phyloP scores from a whole-genome alignment of 2,888 invertebrate species.

The Euclidia mi region DNA sequence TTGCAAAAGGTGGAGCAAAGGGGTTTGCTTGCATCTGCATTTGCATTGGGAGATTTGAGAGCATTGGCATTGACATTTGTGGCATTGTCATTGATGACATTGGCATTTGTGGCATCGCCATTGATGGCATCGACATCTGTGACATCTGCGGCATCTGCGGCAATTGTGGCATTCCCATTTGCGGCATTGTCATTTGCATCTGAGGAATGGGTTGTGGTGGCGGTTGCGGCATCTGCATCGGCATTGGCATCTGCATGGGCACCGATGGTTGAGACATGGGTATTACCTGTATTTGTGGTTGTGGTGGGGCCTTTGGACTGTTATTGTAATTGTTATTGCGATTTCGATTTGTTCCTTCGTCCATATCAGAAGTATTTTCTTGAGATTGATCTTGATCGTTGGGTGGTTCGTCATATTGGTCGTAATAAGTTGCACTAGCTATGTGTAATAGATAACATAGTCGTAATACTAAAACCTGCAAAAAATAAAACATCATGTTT shows the following conservation, averaged over 20 bases:
- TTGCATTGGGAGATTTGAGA: not conserved
- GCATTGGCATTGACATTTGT: constrained; percentile 1
- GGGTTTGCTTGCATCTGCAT: not conserved
- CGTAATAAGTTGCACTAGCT: constrained; percentile 25
- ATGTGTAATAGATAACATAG: constrained; percentile 22
- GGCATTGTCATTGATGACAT: not conserved
- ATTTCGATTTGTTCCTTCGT: not conserved
- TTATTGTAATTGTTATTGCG: not conserved
- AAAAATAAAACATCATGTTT: constrained; percentile 6
- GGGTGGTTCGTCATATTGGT: constrained; percentile 1
- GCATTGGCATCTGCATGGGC: not conserved
- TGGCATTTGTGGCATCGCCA: not conserved
- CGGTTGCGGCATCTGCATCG: not conserved
- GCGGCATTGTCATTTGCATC: constrained; percentile 2
- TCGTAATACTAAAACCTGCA: constrained; percentile 39
- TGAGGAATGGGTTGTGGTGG: not conserved
- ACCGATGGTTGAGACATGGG: not conserved
- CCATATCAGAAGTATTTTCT: constrained; percentile 5
- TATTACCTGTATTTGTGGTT: not conserved
- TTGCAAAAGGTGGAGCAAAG: not conserved
- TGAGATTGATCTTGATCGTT: constrained; percentile 13
- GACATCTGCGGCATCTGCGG: not conserved
- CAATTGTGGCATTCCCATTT: not conserved
- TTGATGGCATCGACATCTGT: not conserved
- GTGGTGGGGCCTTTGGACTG: not conserved